Base-by-base conservation (phyloP, 2,797 vertebrate genomes). In the Philypnodon macrostomus region DNA sequence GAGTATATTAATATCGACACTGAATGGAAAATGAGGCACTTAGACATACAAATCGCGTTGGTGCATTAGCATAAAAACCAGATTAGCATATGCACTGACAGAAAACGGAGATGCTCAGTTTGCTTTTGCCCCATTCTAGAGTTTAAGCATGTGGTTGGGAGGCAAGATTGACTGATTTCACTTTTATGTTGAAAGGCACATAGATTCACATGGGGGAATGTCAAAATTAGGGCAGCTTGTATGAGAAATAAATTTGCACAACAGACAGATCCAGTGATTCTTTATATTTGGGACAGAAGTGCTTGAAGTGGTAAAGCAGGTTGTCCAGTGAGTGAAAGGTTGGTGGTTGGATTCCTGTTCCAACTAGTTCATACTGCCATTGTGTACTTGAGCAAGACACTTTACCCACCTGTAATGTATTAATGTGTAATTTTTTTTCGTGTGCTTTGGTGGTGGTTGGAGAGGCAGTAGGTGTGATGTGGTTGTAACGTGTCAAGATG, bases 51-150 rank as follows among this genome's bases (percentile, higher is more conserved):
- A 88, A 90, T 83, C 63, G 79, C 60, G 58, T 75, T 59, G 70
- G 53, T 8, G 13, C 58, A 88, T 89, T 89, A 84, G 77, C 85
- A 89, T 88, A 81, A 89, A 87, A 87, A 86, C 69, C 79, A 77
- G 76, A 89, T 87, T 88, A 86, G 80, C 85, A 87, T 87, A 84
- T 62, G 68, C 74, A 76, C 76, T 47, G 69, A 87, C 77, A 82
- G 72, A 57, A 73, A 79, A 50, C 60, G 64, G 49, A 67, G 74
- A 70, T 75, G 67, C 77, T 80, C 58, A 50, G 63, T 53, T 70
- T 11, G 30, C 33, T 37, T 38, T 24, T 19, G 16, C 26, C 31
- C 18, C 14, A 9, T 35, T 60, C 36, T 32, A 54, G 5, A 18
- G 12, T 52, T 41, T 11, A 6, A 4, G 11, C 44, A 40, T 33